These are phyloP conservation scores for Scaptomyza pallida DNA, from an alignment of 1,140 invertebrate species.

Conservation along the genomic window DNA sequence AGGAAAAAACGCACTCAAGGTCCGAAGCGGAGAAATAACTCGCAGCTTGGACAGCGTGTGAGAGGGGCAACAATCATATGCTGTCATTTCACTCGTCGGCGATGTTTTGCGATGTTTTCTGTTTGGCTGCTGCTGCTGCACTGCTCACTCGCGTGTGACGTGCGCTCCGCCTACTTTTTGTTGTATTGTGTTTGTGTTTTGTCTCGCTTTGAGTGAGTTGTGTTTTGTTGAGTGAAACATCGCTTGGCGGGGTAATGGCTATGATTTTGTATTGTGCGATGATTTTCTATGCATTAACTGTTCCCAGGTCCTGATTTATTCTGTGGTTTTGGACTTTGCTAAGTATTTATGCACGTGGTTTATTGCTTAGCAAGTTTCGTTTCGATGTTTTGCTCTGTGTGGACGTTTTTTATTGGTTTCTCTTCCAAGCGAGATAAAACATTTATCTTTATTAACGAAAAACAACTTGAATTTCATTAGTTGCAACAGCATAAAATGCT, in stretches of 20 bases:
- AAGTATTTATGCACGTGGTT: slow-evolving; percentile 5
- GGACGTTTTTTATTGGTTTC: not conserved
- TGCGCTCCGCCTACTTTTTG: slow-evolving; percentile 71
- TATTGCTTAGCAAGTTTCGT: not conserved
- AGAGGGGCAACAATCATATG: slow-evolving; percentile 40
- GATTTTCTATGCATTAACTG: slow-evolving; percentile 40
- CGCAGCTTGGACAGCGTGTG: not conserved
- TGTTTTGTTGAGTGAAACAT: slow-evolving; percentile 18
- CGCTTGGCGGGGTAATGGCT: slow-evolving; percentile 1
- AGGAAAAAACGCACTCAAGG: not conserved
- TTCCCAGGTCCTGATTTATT: slow-evolving; percentile 59
- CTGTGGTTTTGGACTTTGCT: slow-evolving; percentile 34
- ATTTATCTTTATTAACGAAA: slow-evolving; percentile 34
- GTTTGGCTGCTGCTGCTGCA: slow-evolving; percentile 41
- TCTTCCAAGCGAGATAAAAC: slow-evolving; percentile 1
- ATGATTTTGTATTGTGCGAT: slow-evolving; percentile 18
- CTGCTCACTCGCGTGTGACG: slow-evolving; percentile 30
- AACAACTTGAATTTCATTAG: slow-evolving; percentile 23
- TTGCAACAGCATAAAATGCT: not conserved
- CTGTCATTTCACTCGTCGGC: slow-evolving; percentile 53
- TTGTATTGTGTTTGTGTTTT: slow-evolving; percentile 31
- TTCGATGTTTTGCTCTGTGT: not conserved
- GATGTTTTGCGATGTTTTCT: slow-evolving; percentile 63
- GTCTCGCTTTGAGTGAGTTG: slow-evolving; percentile 48
- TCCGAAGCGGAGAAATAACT: not conserved